Evolutionary conservation across 2,797 vertebrate species (phyloP), one percentile per base, ranked within the genome.

Genomic region (Acestrorhynchus altus): DNA sequence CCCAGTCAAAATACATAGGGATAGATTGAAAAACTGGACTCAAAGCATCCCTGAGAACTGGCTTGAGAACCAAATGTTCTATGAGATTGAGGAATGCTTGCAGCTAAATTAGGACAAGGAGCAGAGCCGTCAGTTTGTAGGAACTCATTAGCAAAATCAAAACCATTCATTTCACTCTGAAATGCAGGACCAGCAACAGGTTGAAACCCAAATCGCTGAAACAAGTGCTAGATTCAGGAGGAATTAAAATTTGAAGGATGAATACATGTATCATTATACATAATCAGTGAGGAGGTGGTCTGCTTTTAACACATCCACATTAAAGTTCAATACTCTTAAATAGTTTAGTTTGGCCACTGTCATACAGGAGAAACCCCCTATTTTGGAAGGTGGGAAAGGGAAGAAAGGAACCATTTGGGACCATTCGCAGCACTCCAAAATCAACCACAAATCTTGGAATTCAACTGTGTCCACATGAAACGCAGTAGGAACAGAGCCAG

Each of bases 401-500:
- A 20, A 13, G 1, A 47, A 75, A 72, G 71, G 69, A 73, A 78
- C 63, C 13, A 75, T 81, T 66, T 76, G 22, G 65, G 81, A 74
- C 81, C 70, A 74, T 67, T 87, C 80, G 81, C 76, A 39, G 81
- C 74, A 80, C 84, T 85, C 83, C 67, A 81, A 85, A n/a, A 85
- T 83, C 76, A 74, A 84, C 86, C 83, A 54, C 86, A 89, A 82
- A 88, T 83, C 73, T 87, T 83, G 76, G 77, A 88, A 89, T 86
- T 86, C 84, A 68, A 64, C 74, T 51, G 78, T 49, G 68, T 73
- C 85, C 84, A 88, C 87, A 90, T 88, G 82, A 89, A 88, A 88
- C 79, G 63, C 20, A 64, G 72, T 63, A 67, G 81, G 81, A 87
- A 81, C 78, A 79, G 81, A 87, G 82, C 74, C 81, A 80, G 84